Evolutionary conservation across 2,888 invertebrate species (phyloP).

Genomic region (Catotricha subobsoleta): DNA sequence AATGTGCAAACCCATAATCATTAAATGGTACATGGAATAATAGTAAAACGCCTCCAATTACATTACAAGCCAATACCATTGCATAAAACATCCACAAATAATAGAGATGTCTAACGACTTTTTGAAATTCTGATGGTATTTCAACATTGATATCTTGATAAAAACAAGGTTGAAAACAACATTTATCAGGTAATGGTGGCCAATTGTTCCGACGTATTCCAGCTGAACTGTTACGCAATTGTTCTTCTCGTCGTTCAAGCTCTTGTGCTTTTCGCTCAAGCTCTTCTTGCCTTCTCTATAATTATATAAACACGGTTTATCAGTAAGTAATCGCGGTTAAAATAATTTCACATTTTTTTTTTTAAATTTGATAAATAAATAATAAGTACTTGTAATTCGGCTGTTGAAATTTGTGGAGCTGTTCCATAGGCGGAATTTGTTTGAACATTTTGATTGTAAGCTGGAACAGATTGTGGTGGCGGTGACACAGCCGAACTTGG

Average conservation of each 20-base stretch:
- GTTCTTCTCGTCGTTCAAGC: slow-evolving; percentile 72
- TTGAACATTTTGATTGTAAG: slow-evolving; percentile 33
- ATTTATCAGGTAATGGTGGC: slow-evolving; percentile 89
- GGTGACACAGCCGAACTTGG: slow-evolving; percentile 24
- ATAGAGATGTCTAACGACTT: slow-evolving; percentile 84
- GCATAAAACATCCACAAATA: slow-evolving; percentile 95
- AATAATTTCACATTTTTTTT: slow-evolving; percentile 2
- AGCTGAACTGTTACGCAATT: slow-evolving; percentile 38
- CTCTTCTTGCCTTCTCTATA: slow-evolving; percentile 69
- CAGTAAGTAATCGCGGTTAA: too few relatives aligned
- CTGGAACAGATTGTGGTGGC: slow-evolving; percentile 7
- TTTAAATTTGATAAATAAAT: not conserved
- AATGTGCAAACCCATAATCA: slow-evolving; percentile 61
- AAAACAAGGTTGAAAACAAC: slow-evolving; percentile 93
- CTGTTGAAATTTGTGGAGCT: slow-evolving; percentile 40
- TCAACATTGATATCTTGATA: slow-evolving; percentile 99
- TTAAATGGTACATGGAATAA: slow-evolving; percentile 42
- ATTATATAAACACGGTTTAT: slow-evolving; percentile 8
- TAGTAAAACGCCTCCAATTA: slow-evolving; percentile 59
- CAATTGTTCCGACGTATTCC: slow-evolving; percentile 81
- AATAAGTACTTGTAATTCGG: slow-evolving; percentile 49
- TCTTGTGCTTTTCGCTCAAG: slow-evolving; percentile 83
- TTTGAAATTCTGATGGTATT: slow-evolving; percentile 94
- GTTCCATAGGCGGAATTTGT: not conserved
- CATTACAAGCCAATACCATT: slow-evolving; percentile 65